Conservation (phyloP, 2,888 invertebrate species). For the Lepeophtheirus nordmannii region DNA sequence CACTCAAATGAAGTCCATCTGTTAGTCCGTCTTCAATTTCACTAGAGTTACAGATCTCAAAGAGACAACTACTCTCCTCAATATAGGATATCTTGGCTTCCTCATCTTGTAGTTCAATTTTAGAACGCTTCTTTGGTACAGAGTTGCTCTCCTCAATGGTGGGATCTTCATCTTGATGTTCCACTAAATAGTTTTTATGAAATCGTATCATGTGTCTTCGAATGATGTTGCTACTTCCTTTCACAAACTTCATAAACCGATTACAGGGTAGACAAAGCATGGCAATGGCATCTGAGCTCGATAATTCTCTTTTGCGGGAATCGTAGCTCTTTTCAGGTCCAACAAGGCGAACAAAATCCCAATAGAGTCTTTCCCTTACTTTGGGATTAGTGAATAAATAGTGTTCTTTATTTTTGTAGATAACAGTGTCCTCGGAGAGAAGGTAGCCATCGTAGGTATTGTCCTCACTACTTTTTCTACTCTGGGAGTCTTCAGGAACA, state of each 20-base stretch:
- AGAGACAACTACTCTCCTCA: not conserved
- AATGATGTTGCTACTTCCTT: not conserved
- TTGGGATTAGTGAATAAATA: not conserved
- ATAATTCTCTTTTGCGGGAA: not conserved
- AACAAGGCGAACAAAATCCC: slow-evolving; percentile 3
- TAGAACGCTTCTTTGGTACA: not conserved
- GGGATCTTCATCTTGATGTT: not conserved
- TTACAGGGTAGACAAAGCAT: not conserved
- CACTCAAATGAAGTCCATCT: not conserved
- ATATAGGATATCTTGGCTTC: not conserved
- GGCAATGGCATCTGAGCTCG: not conserved
- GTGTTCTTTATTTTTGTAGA: not conserved
- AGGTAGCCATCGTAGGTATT: not conserved
- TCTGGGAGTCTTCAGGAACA: not conserved
- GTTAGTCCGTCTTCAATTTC: not conserved
- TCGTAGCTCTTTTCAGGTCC: not conserved
- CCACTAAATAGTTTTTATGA: not conserved
- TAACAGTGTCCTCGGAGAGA: not conserved
- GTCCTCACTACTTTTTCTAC: not conserved
- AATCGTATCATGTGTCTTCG: slow-evolving; percentile 2
- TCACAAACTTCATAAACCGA: not conserved
- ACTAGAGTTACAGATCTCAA: not conserved
- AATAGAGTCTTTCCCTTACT: not conserved
- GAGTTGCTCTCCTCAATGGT: not conserved
- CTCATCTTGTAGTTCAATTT: not conserved